A percentile compares a stretch with the other conserved stretches of the same genome.
These are phyloP conservation scores for Crocuta crocuta DNA, from an alignment of 2,113 vertebrate genomes.

Conservation along the genomic window DNA sequence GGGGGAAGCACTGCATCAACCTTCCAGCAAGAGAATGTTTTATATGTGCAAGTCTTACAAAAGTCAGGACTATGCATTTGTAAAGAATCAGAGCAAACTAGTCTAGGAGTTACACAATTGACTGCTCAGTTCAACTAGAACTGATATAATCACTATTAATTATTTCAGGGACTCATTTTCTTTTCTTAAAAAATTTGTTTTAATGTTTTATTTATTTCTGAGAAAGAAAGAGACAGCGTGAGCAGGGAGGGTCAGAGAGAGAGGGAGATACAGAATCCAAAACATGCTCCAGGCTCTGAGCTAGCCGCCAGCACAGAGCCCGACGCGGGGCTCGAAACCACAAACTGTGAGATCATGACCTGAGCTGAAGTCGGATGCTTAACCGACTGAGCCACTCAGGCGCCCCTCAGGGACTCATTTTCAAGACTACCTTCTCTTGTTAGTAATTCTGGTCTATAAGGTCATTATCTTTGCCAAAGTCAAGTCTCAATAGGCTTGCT, in stretches of 20 bases:
- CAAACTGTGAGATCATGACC: too few species aligned
- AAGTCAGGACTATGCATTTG: neutral
- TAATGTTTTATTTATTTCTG: too few species aligned
- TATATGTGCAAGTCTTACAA: neutral
- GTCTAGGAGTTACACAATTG: neutral
- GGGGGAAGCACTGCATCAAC: neutral
- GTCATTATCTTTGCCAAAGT: constrained; percentile 34
- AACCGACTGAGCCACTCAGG: too few species aligned
- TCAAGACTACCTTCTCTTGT: neutral
- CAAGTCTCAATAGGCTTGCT: neutral
- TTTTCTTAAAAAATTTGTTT: too few species aligned
- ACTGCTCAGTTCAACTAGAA: constrained; percentile 9
- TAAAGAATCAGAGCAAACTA: constrained; percentile 36
- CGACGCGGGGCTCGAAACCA: too few species aligned
- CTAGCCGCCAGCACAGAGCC: too few species aligned
- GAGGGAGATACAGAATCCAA: too few species aligned
- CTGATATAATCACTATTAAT: neutral
- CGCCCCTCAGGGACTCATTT: neutral
- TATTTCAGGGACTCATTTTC: constrained; percentile 2
- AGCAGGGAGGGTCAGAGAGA: too few species aligned
- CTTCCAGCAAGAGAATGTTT: constrained; percentile 44
- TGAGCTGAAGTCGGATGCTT: too few species aligned
- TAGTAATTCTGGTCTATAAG: constrained; percentile 33
- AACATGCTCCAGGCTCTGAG: too few species aligned
- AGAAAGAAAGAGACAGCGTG: too few species aligned